Conservation (phyloP, 2,888 invertebrate species). For the Arenicola marina region DNA sequence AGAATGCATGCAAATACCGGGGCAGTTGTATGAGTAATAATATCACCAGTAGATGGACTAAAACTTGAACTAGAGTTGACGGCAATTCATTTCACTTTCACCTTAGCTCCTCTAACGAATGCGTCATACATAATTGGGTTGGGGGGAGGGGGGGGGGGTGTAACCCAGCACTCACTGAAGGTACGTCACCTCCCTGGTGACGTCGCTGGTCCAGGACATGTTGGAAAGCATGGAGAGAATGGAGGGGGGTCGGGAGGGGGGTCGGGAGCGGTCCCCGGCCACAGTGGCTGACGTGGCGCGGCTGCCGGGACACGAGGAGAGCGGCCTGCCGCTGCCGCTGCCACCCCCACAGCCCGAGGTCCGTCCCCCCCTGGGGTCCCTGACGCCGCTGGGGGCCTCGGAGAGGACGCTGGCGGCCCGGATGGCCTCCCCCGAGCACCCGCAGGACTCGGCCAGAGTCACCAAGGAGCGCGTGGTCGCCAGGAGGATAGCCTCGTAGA, state of each 20-base stretch:
- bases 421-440: slow-evolving; percentile 52
- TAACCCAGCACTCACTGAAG: slow-evolving; percentile 54
- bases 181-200: slow-evolving; percentile 42
- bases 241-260: slow-evolving; percentile 45
- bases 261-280: slow-evolving; percentile 34
- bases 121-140: background rate
- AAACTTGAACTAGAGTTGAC: no score
- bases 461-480: slow-evolving; percentile 51
- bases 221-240: slow-evolving; percentile 51
- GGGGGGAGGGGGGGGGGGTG: no score
- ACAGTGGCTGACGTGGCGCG: slow-evolving; percentile 25
- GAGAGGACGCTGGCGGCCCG: slow-evolving; percentile 38
- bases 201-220: slow-evolving; percentile 53
- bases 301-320: slow-evolving; percentile 7
- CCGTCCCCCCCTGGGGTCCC: slow-evolving; percentile 29
- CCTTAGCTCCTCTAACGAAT: no score
- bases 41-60: no score
- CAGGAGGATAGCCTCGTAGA: slow-evolving; percentile 50
- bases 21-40: no score
- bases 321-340: slow-evolving; percentile 8
- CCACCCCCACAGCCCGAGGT: no score
- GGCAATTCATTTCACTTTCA: no score
- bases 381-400: slow-evolving; percentile 8
- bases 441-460: slow-evolving; percentile 53
- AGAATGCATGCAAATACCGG: no score